Percentiles rank a stretch among this genome's conserved stretches.
Conservation (phyloP, 2,888 invertebrate species). For the Magallana nippona region DNA sequence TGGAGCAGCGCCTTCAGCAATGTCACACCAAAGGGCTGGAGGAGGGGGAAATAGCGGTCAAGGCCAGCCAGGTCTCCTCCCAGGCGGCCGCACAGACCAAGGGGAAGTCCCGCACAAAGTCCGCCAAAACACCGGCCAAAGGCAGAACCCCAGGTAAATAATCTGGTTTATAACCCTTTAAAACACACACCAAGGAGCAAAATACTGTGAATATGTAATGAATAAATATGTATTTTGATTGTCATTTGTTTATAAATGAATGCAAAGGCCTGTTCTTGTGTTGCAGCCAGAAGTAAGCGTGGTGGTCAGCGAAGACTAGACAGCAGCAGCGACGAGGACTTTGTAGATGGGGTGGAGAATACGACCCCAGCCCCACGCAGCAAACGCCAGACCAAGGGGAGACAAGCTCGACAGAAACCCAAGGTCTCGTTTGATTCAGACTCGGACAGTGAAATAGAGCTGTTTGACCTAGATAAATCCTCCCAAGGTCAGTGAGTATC, state of each 20-base stretch:
- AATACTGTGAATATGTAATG: no score
- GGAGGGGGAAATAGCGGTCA: constrained; percentile 71
- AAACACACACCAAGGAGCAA: no score
- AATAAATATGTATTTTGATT: no score
- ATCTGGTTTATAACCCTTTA: no score
- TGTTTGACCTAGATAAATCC: constrained; percentile 69
- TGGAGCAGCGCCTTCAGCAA: constrained; percentile 86
- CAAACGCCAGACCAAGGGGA: constrained; percentile 49
- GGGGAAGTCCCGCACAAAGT: constrained; percentile 54
- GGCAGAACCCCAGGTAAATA: constrained; percentile 63
- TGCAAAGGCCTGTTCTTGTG: background rate
- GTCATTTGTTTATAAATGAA: no score
- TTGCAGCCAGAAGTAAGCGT: constrained; percentile 46
- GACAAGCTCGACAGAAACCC: constrained; percentile 60
- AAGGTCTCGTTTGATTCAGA: constrained; percentile 68
- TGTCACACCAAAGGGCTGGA: constrained; percentile 80
- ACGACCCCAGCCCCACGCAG: constrained; percentile 49
- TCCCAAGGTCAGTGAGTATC: constrained; percentile 58
- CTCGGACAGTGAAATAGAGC: constrained; percentile 71
- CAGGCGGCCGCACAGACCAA: constrained; percentile 43
- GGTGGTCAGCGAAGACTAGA: constrained; percentile 51
- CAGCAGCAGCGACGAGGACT: constrained; percentile 58
- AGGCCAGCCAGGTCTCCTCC: constrained; percentile 67
- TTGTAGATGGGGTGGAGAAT: constrained; percentile 51
- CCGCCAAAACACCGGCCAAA: constrained; percentile 59